Base-by-base conservation (phyloP, 2,113 vertebrate species). In the Trogon surrucura region DNA sequence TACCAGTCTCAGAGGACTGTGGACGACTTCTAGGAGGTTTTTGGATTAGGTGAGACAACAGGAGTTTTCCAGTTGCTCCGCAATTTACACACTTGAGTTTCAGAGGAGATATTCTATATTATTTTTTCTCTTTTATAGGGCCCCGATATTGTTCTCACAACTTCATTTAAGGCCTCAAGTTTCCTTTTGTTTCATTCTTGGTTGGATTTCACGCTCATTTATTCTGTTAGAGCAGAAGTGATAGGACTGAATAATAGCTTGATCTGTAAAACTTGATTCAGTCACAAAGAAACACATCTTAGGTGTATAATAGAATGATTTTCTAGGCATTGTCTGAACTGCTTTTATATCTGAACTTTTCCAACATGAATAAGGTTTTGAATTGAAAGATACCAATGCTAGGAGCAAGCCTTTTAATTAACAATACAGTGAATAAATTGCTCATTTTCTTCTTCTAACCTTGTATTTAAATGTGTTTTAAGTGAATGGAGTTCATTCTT, bases 381-480 rank as follows among this genome's bases (percentile, higher is more conserved):
- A 91, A 18, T 91, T 72, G 75, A 54, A 85, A 91, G 2, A 22
- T 56, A 69, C 4, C 53, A 44, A 44, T 34, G 38, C 72, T 86
- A 54, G 27, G n/a, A 82, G 57, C 73, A 62, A 95, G 36, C 45
- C 62, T 94, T 91, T 71, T 91, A 27, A 62, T 79, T 67, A 93
- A 84, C 69, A 89, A 57, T 34, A 58, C 54, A 51, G 1, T 87
- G 8, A 85, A 58, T 83, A 51, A 85, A 85, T 73, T 87, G 58
- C 58, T 96, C 3, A 12, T 80, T 91, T 90, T 89, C 67, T 91
- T 95, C 73, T 78, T 92, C 72, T 91, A 67, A 91, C 38, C 54
- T 67, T 96, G 88, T 96, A 84, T 92, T 83, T 90, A 92, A 80
- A 84, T 94, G 93, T 84, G 75, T 88, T 58, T 83, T 75, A 70